Evolutionary conservation across 2,888 invertebrate species (phyloP).

Genomic region (Myathropa florea): DNA sequence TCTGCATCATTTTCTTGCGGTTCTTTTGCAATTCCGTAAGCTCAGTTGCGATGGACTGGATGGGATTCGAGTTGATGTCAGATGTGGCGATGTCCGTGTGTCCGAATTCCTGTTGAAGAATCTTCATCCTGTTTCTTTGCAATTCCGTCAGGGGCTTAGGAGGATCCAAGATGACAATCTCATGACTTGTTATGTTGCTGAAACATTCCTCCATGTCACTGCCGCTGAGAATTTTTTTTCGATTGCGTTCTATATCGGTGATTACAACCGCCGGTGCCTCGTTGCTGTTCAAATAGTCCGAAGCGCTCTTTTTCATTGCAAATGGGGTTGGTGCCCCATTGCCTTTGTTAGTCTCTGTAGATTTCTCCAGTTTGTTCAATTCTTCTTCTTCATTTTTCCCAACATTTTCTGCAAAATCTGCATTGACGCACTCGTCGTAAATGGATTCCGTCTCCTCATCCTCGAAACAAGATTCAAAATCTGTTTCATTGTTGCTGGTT

Average conservation of each 20-base stretch:
- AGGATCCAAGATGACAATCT: neutral
- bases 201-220: conserved; percentile 68
- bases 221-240: conserved; percentile 73
- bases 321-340: neutral
- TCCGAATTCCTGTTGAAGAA: conserved; percentile 84
- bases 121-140: conserved; percentile 83
- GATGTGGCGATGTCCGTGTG: conserved; percentile 75
- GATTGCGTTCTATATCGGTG: conserved; percentile 74
- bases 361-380: conserved; percentile 61
- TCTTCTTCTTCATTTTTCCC: conserved; percentile 71
- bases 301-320: conserved; percentile 72
- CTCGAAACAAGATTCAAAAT: conserved; percentile 74
- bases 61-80: conserved; percentile 76
- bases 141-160: conserved; percentile 82
- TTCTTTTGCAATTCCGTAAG: conserved; percentile 79
- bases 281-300: conserved; percentile 77
- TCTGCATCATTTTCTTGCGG: conserved; percentile 78
- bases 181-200: conserved; percentile 42
- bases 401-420: conserved; percentile 73
- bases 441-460: conserved; percentile 73
- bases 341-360: neutral
- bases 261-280: conserved; percentile 58
- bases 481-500: conserved; percentile 71
- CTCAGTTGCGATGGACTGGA: conserved; percentile 53
- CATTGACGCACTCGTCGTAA: conserved; percentile 74